Conservation (phyloP, 2,113 vertebrate genomes). For the Phylloscopus whistleri region DNA sequence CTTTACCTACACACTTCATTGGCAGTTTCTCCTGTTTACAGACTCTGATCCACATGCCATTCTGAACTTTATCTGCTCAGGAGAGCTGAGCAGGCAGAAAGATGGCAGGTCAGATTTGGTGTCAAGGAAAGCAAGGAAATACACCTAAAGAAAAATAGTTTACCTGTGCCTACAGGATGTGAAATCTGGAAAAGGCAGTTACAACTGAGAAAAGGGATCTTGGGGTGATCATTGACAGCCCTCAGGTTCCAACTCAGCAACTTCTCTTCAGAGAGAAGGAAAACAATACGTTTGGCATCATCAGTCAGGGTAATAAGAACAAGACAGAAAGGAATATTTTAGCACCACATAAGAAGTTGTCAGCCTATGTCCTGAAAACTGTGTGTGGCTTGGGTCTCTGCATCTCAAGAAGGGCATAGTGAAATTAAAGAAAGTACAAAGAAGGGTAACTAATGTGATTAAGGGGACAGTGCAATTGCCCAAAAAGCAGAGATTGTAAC, state of each 20-base stretch:
- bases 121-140: neutral
- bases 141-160: neutral
- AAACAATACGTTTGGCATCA: neutral
- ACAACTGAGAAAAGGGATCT: neutral
- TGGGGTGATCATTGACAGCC: neutral
- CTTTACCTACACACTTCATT: neutral
- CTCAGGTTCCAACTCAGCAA: neutral
- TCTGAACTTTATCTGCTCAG: neutral
- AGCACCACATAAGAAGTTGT: too few species aligned
- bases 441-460: neutral
- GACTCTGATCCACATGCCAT: neutral
- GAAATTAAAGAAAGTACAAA: neutral
- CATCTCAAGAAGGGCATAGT: neutral
- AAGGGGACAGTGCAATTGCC: neutral
- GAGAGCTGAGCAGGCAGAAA: neutral
- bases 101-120: neutral
- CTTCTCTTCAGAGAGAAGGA: neutral
- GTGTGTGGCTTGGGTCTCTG: neutral
- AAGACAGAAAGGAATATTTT: neutral
- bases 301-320: neutral
- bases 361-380: neutral
- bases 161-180: fast-evolving
- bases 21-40: neutral
- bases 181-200: neutral
- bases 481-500: neutral